Conservation (phyloP, 2,797 vertebrate genomes). For the Adelosebastes latens region DNA sequence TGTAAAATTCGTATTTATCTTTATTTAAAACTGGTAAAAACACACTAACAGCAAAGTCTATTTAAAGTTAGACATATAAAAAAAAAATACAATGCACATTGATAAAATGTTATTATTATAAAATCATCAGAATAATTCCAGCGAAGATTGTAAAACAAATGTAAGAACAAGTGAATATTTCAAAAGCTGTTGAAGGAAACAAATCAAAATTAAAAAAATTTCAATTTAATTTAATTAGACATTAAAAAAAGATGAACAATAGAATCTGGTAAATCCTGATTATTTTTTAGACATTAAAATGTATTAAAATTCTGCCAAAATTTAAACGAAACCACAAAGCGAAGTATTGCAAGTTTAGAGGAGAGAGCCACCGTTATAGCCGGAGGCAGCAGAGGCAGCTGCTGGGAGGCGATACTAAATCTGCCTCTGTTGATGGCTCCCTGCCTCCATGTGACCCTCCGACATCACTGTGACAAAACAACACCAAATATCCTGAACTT, state of each 20-base stretch:
- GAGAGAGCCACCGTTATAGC: background rate
- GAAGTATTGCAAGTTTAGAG: background rate
- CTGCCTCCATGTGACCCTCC: constrained; percentile 17
- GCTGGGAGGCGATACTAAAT: constrained; percentile 10
- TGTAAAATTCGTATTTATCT: background rate
- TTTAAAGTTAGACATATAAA: background rate
- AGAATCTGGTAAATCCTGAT: background rate
- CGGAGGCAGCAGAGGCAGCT: constrained; percentile 10
- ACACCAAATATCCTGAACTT: constrained; percentile 1
- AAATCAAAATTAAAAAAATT: background rate
- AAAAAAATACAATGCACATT: background rate
- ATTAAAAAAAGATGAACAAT: background rate
- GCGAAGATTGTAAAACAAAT: background rate
- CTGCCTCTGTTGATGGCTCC: constrained; percentile 2
- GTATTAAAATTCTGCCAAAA: background rate
- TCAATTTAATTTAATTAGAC: background rate
- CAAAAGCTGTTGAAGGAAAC: background rate
- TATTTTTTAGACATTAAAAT: background rate
- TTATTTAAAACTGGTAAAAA: background rate
- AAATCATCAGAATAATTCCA: background rate
- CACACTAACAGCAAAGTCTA: background rate
- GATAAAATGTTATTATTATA: background rate
- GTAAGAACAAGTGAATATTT: background rate
- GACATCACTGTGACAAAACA: constrained; percentile 10
- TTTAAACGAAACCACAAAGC: background rate